Evolutionary conservation across 2,797 vertebrate species (phyloP), one percentile per base, ranked within the genome.

Genomic region (Eutrigla gurnardus): DNA sequence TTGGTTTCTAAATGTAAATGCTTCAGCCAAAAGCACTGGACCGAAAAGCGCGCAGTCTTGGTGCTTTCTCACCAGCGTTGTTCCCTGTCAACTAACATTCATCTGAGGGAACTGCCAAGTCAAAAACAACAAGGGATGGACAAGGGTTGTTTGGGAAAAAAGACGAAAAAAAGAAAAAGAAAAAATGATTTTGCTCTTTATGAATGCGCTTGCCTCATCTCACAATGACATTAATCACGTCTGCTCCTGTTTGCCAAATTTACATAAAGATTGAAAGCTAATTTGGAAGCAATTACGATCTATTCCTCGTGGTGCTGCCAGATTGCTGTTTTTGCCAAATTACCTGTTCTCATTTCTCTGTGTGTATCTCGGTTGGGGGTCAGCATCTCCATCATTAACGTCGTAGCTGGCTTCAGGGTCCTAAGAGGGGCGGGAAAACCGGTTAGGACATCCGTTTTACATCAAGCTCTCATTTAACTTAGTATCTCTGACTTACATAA

Each of bases 341-440:
- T 90, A 99, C 98, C 98, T 96, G 91, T 99, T 99, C 89, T 99
- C 98, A 2, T 99, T 99, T 89, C 98, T 96, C 92, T 99, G 98
- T 0, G 98, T 99, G 92, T 99, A 99, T 87, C 98, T 96, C 0
- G 98, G 98, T 84, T 99, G 98, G 0, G 98, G 98, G 89, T 99
- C 98, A 0, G 95, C 87, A 83, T 99, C 98, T 86, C 97, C 96
- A 82, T 99, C 97, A 1, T 99, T 99, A 78, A 99, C 97, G 4
- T 99, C 98, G 54, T 97, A 99, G 87, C 98, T 99, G 33, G 98
- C 98, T 10, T 95, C 96, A 0, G 97, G 95, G 75, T 99, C 98
- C 98, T 99, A 75, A 36, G 52, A 67, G 49, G 82, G 39, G 88
- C 36, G 67, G 0, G 57, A 68, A 46, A 80, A 61, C 25, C 55